Percentiles rank a stretch among this genome's conserved stretches.
These are phyloP conservation scores for Acanthococcus lagerstroemiae DNA, from an alignment of 2,888 invertebrate species.

Conservation along the genomic window DNA sequence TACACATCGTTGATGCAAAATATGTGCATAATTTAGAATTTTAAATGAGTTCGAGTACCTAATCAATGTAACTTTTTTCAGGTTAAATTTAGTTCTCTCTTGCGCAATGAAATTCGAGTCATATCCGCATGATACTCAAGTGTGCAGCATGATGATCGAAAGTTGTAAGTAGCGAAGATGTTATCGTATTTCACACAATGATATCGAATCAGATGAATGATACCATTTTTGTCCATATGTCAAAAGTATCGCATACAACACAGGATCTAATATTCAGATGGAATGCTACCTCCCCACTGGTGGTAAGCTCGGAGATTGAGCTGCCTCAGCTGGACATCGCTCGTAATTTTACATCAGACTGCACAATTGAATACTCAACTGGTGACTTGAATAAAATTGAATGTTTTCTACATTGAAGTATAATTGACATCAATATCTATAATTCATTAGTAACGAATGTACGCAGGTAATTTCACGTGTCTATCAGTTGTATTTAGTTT, in stretches of 20 bases:
- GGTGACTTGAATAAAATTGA: conserved; percentile 44
- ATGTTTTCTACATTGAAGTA: background rate
- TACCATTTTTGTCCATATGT: too few relatives aligned
- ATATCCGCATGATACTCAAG: conserved; percentile 88
- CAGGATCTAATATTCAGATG: conserved; percentile 82
- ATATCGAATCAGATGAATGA: too few relatives aligned
- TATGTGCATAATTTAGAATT: too few relatives aligned
- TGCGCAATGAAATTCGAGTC: conserved; percentile 92
- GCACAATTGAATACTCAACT: conserved; percentile 74
- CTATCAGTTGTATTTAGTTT: conserved; percentile 80
- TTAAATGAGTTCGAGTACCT: too few relatives aligned
- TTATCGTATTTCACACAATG: too few relatives aligned
- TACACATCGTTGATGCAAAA: too few relatives aligned
- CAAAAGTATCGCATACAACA: conserved; percentile 72
- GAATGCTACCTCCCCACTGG: conserved; percentile 77
- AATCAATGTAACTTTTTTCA: too few relatives aligned
- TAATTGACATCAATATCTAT: background rate
- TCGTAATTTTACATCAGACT: conserved; percentile 78
- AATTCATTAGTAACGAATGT: too few relatives aligned
- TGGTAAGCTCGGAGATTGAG: conserved; percentile 79
- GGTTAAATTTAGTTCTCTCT: conserved; percentile 76
- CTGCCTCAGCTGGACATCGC: conserved; percentile 79
- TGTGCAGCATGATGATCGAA: conserved; percentile 88
- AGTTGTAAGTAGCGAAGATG: conserved; percentile 66
- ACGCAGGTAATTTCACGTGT: conserved; percentile 78